Percentiles rank a stretch among this genome's conserved stretches.
Conservation (phyloP, 2,113 vertebrate species). For the Cyrtonyx montezumae region DNA sequence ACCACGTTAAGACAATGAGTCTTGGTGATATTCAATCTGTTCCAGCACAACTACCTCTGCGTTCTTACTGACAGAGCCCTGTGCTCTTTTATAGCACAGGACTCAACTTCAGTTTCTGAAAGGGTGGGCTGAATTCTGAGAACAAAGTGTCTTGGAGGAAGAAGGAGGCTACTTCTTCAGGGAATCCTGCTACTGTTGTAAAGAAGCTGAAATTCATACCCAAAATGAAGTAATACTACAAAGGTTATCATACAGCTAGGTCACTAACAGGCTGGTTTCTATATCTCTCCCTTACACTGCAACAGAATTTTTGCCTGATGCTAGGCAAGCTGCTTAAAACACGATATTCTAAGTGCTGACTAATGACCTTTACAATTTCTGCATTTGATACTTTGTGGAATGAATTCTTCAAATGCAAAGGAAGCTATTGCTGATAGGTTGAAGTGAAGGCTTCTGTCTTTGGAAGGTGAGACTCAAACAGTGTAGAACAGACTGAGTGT, state of each 20-base stretch:
- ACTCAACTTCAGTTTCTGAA: background rate
- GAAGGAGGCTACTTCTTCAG: background rate
- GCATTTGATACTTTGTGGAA: background rate
- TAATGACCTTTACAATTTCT: background rate
- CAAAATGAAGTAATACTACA: background rate
- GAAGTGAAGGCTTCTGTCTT: background rate
- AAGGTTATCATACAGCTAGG: background rate
- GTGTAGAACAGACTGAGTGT: background rate
- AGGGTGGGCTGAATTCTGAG: background rate
- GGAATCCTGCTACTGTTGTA: background rate
- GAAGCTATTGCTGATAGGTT: background rate
- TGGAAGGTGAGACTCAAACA: background rate
- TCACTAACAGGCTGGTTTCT: constrained; percentile 1
- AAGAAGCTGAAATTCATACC: background rate
- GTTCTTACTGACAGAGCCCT: background rate
- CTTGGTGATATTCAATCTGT: background rate
- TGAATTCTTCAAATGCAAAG: background rate
- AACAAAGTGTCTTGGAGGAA: background rate
- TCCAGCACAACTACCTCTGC: background rate
- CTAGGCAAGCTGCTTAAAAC: background rate
- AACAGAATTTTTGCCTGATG: background rate
- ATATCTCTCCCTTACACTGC: background rate
- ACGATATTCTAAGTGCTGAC: background rate
- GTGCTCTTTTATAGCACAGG: background rate
- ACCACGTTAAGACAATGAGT: background rate